phyloP scores from a whole-genome alignment of 2,888 invertebrate species.

The Adelognathus sp. region DNA sequence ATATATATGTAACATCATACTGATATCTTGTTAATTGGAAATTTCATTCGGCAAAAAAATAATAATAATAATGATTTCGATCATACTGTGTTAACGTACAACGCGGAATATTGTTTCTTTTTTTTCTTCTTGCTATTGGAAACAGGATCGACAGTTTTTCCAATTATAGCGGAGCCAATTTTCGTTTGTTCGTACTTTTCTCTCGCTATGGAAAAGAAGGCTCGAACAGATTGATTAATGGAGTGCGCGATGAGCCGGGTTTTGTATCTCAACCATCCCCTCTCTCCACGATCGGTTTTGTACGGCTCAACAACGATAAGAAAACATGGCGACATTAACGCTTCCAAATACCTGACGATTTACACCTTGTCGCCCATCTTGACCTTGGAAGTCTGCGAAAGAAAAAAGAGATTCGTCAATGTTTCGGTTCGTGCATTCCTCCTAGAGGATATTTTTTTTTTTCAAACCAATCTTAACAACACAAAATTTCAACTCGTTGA shows the following conservation, averaged over 20 bases:
- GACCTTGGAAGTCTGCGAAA: conserved; percentile 86
- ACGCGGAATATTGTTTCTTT: conserved; percentile 33
- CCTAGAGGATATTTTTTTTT: too few species aligned
- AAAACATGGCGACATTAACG: conserved; percentile 19
- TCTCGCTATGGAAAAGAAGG: neutral
- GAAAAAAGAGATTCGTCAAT: conserved; percentile 7
- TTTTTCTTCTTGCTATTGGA: neutral
- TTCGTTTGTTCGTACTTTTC: conserved; percentile 2
- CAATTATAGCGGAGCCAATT: neutral
- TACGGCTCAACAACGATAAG: conserved; percentile 35
- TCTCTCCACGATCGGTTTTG: too few species aligned
- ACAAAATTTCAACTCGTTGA: too few species aligned
- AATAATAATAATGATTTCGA: conserved; percentile 41
- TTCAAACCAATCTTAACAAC: too few species aligned
- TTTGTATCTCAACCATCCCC: conserved; percentile 6
- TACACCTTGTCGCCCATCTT: conserved; percentile 88
- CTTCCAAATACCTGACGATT: conserved; percentile 27
- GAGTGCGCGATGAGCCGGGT: conserved; percentile 13
- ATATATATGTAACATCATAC: conserved; percentile 47
- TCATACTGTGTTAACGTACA: conserved; percentile 17
- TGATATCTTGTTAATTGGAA: conserved; percentile 45
- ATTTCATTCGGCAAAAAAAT: conserved; percentile 38
- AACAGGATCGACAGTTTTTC: neutral
- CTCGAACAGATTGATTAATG: conserved; percentile 30
- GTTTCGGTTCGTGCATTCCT: too few species aligned